Evolutionary conservation across 2,113 vertebrate genomes (phyloP).

Genomic region (Tetrao urogallus): DNA sequence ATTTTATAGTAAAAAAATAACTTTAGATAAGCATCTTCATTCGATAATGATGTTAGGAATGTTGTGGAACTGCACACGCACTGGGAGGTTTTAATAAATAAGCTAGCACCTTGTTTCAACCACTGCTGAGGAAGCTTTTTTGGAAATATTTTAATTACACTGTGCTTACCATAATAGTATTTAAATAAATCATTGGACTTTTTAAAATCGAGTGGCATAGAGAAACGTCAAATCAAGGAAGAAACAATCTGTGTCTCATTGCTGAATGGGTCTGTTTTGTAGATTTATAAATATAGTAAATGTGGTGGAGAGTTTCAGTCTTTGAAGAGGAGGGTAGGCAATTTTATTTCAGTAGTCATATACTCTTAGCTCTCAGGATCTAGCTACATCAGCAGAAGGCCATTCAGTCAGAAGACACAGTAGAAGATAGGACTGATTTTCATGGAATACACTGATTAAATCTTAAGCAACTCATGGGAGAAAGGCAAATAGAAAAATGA

Average conservation of each 20-base stretch:
- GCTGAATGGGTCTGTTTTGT: background rate
- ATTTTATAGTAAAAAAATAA: background rate
- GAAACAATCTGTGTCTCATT: background rate
- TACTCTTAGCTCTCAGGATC: background rate
- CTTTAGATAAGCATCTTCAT: background rate
- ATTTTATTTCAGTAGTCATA: background rate
- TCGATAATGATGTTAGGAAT: background rate
- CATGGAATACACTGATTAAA: background rate
- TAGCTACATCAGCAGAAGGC: accelerated
- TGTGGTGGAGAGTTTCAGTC: background rate
- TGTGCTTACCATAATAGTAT: background rate
- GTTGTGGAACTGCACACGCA: background rate
- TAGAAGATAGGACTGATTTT: background rate
- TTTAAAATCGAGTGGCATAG: background rate
- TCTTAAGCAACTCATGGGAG: background rate
- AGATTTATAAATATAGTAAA: background rate
- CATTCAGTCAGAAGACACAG: background rate
- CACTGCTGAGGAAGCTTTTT: background rate
- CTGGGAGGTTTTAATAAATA: background rate
- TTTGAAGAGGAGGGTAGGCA: background rate
- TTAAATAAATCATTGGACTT: background rate
- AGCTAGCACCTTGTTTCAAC: background rate
- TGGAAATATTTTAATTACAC: background rate
- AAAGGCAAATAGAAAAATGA: background rate
- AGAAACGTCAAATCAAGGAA: background rate